Evolutionary conservation across 35 echinoderm and acorn worm genomes (phyloP).

Genomic region (Apostichopus parvimensis): DNA sequence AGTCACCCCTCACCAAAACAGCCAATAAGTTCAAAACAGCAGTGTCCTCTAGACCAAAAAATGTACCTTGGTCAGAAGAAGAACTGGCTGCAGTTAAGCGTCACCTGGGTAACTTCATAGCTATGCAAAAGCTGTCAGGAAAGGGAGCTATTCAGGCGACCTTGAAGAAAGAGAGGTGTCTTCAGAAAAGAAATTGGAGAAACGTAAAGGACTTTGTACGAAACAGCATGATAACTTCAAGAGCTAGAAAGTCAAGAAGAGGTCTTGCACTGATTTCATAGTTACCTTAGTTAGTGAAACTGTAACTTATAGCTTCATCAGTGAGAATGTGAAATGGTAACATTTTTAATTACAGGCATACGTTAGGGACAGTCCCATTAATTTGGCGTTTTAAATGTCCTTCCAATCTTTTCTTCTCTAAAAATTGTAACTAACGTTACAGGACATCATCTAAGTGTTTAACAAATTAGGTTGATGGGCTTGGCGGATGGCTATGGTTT

Average conservation of each 20-base stretch:
- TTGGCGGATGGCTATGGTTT: too few species aligned
- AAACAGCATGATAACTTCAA: constrained; percentile 1
- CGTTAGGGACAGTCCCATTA: too few species aligned
- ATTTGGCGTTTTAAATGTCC: too few species aligned
- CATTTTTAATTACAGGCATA: too few species aligned
- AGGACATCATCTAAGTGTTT: too few species aligned
- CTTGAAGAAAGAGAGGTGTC: background rate
- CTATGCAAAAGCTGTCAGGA: constrained; percentile 16
- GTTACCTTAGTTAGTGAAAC: background rate
- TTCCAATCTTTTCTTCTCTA: too few species aligned
- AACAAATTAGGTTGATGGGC: too few species aligned
- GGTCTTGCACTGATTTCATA: background rate
- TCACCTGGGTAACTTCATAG: constrained; percentile 16
- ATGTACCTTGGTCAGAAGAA: background rate
- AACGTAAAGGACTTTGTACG: constrained; percentile 33
- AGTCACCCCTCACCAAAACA: too few species aligned
- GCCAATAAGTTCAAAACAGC: too few species aligned
- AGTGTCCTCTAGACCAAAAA: background rate
- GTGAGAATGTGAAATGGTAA: too few species aligned
- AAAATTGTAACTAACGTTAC: too few species aligned
- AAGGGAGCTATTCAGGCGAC: constrained; percentile 5
- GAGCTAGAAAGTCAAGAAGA: constrained; percentile 19
- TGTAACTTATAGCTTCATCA: too few species aligned
- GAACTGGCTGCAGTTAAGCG: constrained; percentile 20
- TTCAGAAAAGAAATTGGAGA: constrained; percentile 20